Percentiles rank a stretch among this genome's conserved stretches.
These are phyloP conservation scores for Olivierus martensii DNA, from an alignment of 1,140 invertebrate species.

Conservation along the genomic window DNA sequence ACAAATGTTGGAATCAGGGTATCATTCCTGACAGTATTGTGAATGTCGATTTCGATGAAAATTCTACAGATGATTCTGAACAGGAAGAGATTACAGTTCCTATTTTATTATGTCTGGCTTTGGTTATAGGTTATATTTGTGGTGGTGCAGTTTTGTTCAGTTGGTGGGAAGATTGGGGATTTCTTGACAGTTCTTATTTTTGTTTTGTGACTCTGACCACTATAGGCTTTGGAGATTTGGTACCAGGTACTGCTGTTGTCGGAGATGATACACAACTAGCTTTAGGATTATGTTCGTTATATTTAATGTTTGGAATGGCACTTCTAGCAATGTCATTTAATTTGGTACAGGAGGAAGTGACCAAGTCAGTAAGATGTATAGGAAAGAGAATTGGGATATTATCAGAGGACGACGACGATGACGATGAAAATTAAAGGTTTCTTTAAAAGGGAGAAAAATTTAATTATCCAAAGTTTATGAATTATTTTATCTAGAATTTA, in stretches of 20 bases:
- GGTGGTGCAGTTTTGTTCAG: conserved; percentile 81
- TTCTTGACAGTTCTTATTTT: conserved; percentile 85
- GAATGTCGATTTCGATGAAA: too few species aligned
- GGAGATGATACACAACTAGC: conserved; percentile 54
- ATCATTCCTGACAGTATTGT: too few species aligned
- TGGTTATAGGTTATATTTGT: conserved; percentile 78
- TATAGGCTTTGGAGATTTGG: conserved; percentile 70
- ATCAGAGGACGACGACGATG: conserved; percentile 25
- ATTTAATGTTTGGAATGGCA: conserved; percentile 72
- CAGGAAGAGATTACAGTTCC: conserved; percentile 28
- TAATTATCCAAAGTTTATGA: too few species aligned
- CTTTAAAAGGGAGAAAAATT: too few species aligned
- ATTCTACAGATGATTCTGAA: conserved; percentile 27
- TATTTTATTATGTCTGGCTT: conserved; percentile 70
- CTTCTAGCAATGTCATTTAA: conserved; percentile 86
- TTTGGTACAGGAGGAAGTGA: conserved; percentile 77
- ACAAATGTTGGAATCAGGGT: too few species aligned
- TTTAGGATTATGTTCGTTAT: conserved; percentile 66
- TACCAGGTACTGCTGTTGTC: conserved; percentile 44
- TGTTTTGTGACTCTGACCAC: conserved; percentile 68
- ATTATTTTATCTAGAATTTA: too few species aligned
- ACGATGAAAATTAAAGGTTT: conserved; percentile 9
- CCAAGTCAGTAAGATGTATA: conserved; percentile 51
- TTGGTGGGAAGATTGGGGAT: conserved; percentile 64
- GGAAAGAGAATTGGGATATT: conserved; percentile 43